These are phyloP conservation scores for Cryptocephalus moraei DNA, from an alignment of 2,888 invertebrate genomes.

Conservation along the genomic window DNA sequence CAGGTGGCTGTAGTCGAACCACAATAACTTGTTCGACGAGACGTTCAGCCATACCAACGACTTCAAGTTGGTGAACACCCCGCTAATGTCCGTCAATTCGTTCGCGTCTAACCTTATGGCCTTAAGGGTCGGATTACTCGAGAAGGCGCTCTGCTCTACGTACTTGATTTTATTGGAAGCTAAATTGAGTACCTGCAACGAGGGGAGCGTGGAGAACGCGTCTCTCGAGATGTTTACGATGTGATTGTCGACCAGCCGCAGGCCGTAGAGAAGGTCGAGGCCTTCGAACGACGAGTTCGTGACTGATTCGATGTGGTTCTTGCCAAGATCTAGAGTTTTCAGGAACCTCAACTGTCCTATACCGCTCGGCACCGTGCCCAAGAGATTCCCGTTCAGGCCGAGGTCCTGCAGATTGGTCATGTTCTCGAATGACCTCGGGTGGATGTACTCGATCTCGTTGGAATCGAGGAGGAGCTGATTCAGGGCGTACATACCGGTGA, in stretches of 20 bases:
- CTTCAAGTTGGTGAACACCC: slow-evolving; percentile 63
- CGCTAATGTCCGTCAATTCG: slow-evolving; percentile 65
- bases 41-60: slow-evolving; percentile 73
- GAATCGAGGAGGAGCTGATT: slow-evolving; percentile 65
- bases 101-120: slow-evolving; percentile 71
- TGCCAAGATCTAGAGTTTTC: slow-evolving; percentile 69
- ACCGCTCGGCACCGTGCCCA: slow-evolving; percentile 60
- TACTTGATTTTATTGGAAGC: slow-evolving; percentile 69
- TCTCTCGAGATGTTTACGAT: slow-evolving; percentile 66
- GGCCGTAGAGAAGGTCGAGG: slow-evolving; percentile 60
- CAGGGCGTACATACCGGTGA: slow-evolving; percentile 62
- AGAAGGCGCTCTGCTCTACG: slow-evolving; percentile 69
- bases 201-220: slow-evolving; percentile 59
- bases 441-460: slow-evolving; percentile 59
- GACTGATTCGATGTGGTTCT: slow-evolving; percentile 66
- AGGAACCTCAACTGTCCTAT: slow-evolving; percentile 59
- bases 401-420: slow-evolving; percentile 69
- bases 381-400: slow-evolving; percentile 61
- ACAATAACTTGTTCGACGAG: slow-evolving; percentile 64
- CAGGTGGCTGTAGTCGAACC: slow-evolving; percentile 74
- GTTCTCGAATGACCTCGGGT: slow-evolving; percentile 64
- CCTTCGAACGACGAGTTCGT: slow-evolving; percentile 64
- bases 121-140: slow-evolving; percentile 60
- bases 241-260: slow-evolving; percentile 72
- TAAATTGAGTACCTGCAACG: slow-evolving; percentile 68